These are phyloP conservation scores for Brevimyrus niger DNA, from an alignment of 2,113 vertebrate species.

Conservation along the genomic window DNA sequence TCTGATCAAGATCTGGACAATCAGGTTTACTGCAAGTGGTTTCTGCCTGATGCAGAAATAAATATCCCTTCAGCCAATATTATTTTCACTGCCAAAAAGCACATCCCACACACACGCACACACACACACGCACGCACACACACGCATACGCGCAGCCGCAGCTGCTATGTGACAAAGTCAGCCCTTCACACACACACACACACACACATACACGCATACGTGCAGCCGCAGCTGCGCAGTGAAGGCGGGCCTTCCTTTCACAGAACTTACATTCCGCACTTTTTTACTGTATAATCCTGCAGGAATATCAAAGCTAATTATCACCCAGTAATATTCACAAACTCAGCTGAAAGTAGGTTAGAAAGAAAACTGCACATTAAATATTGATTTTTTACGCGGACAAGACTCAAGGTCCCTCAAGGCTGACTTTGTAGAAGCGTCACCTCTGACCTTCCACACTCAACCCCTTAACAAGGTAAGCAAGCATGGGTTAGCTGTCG, in stretches of 20 bases:
- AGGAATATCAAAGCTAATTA: slow-evolving; percentile 21
- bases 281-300: not conserved
- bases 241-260: not conserved
- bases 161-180: no score
- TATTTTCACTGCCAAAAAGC: not conserved
- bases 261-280: not conserved
- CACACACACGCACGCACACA: no score
- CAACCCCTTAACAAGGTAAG: not conserved
- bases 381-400: slow-evolving; percentile 34
- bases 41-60: not conserved
- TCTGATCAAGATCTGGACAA: not conserved
- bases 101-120: not conserved
- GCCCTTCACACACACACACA: no score
- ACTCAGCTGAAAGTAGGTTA: slow-evolving; percentile 17
- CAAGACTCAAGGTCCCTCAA: slow-evolving; percentile 9
- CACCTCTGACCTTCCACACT: not conserved
- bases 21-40: not conserved
- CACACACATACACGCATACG: not conserved
- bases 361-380: slow-evolving; percentile 29
- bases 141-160: not conserved
- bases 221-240: not conserved
- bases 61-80: slow-evolving; percentile 4
- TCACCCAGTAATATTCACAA: slow-evolving; percentile 16
- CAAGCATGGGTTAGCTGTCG: not conserved
- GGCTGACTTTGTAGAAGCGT: not conserved